Percentiles rank a stretch among this genome's conserved stretches.
phyloP scores from a whole-genome alignment of 2,113 vertebrate species.

The Lophura nycthemera region DNA sequence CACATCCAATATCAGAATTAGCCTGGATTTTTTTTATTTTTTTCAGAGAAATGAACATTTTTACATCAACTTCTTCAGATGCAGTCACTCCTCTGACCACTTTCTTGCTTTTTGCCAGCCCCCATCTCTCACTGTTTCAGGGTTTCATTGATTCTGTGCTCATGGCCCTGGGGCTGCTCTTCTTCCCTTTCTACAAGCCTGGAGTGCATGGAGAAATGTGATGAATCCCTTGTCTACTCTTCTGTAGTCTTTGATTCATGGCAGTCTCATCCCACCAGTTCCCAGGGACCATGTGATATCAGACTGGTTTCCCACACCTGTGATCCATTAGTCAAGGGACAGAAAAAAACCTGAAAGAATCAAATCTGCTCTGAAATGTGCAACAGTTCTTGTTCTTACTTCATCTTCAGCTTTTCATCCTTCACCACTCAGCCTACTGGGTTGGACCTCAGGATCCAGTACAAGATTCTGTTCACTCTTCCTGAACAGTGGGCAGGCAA shows the following conservation, averaged over 20 bases:
- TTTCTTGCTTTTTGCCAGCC: not conserved
- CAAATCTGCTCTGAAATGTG: not conserved
- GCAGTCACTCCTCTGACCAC: not conserved
- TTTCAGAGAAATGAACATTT: not conserved
- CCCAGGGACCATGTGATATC: not conserved
- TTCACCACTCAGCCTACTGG: not conserved
- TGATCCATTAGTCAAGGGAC: not conserved
- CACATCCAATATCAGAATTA: not conserved
- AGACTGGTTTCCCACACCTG: not conserved
- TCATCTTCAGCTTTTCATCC: not conserved
- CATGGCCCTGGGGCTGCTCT: not conserved
- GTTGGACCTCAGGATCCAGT: not conserved
- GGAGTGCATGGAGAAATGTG: not conserved
- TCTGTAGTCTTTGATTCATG: not conserved
- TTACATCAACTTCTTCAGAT: not conserved
- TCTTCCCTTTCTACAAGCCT: not conserved
- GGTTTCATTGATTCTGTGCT: not conserved
- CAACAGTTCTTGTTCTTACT: not conserved
- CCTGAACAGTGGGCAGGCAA: constrained; percentile 11
- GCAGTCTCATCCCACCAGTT: not conserved
- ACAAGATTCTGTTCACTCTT: not conserved
- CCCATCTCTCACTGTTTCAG: not conserved
- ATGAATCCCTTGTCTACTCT: not conserved
- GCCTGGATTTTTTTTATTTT: not conserved
- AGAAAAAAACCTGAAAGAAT: not conserved